A percentile compares a stretch with the other conserved stretches of the same genome.
These are phyloP conservation scores for Himalopsyche japonica DNA, from an alignment of 2,888 invertebrate species.

Conservation along the genomic window DNA sequence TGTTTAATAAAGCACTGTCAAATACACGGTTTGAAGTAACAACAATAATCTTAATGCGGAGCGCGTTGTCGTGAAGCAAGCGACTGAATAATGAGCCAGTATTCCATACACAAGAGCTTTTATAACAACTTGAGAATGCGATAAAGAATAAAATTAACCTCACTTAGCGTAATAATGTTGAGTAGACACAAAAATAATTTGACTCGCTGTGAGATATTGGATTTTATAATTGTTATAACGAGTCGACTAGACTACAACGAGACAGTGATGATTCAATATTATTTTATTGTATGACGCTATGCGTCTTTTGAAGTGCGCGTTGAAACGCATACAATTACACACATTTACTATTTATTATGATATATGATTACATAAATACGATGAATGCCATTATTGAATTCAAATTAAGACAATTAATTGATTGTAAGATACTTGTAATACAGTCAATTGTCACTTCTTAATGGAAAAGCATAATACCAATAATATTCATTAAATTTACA, in stretches of 20 bases:
- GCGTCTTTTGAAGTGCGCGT: background rate
- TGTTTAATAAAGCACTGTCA: background rate
- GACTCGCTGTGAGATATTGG: background rate
- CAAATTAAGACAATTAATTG: too few species aligned
- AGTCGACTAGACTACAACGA: background rate
- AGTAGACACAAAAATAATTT: background rate
- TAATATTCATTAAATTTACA: too few species aligned
- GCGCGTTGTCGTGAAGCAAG: background rate
- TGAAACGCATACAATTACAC: too few species aligned
- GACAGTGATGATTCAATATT: background rate
- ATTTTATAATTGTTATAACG: background rate
- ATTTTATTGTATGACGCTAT: background rate
- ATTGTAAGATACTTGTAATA: too few species aligned
- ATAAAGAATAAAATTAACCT: background rate
- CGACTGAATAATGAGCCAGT: background rate
- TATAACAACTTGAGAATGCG: background rate
- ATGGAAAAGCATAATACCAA: too few species aligned
- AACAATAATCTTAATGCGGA: background rate
- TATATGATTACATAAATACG: too few species aligned
- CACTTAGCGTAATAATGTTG: background rate
- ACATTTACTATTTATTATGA: too few species aligned
- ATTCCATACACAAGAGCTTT: background rate
- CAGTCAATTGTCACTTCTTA: too few species aligned
- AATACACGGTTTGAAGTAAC: background rate
- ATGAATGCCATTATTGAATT: too few species aligned